Conservation (phyloP, 30 jellyfish, hydroid and myxozoan genomes). For the Turritopsis dohrnii region DNA sequence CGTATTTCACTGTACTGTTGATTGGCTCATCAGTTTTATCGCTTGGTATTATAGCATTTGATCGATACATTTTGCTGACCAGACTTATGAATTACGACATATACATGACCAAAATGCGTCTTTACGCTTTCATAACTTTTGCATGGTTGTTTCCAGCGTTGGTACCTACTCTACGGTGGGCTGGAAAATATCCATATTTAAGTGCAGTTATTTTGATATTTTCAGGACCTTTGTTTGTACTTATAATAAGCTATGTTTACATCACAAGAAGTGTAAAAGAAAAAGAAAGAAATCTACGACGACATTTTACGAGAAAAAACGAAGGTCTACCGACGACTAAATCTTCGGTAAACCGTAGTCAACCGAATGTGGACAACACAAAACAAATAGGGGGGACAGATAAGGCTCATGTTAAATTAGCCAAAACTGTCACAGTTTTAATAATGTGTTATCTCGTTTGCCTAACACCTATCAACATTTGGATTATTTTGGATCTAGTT, state of each 20-base stretch:
- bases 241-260: not conserved
- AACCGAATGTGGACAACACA: not conserved
- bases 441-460: slow-evolving; percentile 18
- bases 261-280: slow-evolving; percentile 12
- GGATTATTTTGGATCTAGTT: slow-evolving; percentile 13
- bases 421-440: slow-evolving; percentile 20
- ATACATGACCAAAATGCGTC: slow-evolving; percentile 41
- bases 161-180: slow-evolving; percentile 52
- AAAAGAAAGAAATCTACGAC: not conserved
- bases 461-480: not conserved
- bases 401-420: slow-evolving; percentile 8
- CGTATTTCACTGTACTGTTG: slow-evolving; percentile 48
- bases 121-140: slow-evolving; percentile 25
- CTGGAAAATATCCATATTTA: slow-evolving; percentile 1
- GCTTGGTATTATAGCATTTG: slow-evolving; percentile 54
- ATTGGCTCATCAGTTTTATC: slow-evolving; percentile 70
- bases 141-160: slow-evolving; percentile 68
- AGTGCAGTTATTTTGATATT: not conserved
- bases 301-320: not conserved
- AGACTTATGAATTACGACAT: slow-evolving; percentile 37
- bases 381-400: not conserved
- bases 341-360: not conserved
- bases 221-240: slow-evolving; percentile 2
- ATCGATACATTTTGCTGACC: slow-evolving; percentile 57
- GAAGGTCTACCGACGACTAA: not conserved